These are phyloP conservation scores for Campylorhamphus procurvoides DNA, from an alignment of 2,113 vertebrate genomes.

Conservation along the genomic window DNA sequence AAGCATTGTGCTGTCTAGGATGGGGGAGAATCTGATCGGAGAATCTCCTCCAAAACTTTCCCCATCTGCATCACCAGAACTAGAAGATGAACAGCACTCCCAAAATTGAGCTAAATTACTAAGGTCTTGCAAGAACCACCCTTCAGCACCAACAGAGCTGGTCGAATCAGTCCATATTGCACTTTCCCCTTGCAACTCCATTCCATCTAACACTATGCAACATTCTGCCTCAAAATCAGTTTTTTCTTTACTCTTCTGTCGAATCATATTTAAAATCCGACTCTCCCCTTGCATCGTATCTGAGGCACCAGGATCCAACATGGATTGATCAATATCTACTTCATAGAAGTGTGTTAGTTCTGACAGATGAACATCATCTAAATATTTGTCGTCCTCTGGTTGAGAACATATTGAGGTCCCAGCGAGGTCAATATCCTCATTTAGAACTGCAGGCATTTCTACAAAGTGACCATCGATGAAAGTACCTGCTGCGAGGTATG, in stretches of 20 bases:
- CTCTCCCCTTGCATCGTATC: slow-evolving; percentile 94
- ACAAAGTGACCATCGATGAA: slow-evolving; percentile 98
- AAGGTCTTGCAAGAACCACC: slow-evolving; percentile 90
- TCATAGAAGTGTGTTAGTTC: slow-evolving; percentile 99
- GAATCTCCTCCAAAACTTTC: slow-evolving; percentile 95
- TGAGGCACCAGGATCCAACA: slow-evolving; percentile 99
- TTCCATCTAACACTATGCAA: slow-evolving; percentile 96
- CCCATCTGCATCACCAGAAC: slow-evolving; percentile 92
- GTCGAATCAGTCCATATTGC: slow-evolving; percentile 96
- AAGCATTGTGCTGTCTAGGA: slow-evolving; percentile 86
- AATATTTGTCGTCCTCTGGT: slow-evolving; percentile 89
- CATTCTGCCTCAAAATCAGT: slow-evolving; percentile 94
- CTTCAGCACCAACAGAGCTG: slow-evolving; percentile 88
- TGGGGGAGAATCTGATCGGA: slow-evolving; percentile 87
- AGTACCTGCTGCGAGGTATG: slow-evolving; percentile 95
- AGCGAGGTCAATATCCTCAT: slow-evolving; percentile 86
- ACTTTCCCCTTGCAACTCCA: slow-evolving; percentile 97
- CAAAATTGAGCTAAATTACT: slow-evolving; percentile 94
- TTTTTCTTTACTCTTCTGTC: slow-evolving; percentile 93
- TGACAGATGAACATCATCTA: slow-evolving; percentile 98
- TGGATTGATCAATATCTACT: slow-evolving; percentile 99
- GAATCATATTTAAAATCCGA: slow-evolving; percentile 99
- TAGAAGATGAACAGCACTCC: slow-evolving; percentile 95
- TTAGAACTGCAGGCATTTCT: slow-evolving; percentile 90
- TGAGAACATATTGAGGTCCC: slow-evolving; percentile 93